Percentiles rank a stretch among this genome's conserved stretches.
Evolutionary conservation across 64 coral and sea anemone species (phyloP).

Genomic region (Pocillopora damicornis): DNA sequence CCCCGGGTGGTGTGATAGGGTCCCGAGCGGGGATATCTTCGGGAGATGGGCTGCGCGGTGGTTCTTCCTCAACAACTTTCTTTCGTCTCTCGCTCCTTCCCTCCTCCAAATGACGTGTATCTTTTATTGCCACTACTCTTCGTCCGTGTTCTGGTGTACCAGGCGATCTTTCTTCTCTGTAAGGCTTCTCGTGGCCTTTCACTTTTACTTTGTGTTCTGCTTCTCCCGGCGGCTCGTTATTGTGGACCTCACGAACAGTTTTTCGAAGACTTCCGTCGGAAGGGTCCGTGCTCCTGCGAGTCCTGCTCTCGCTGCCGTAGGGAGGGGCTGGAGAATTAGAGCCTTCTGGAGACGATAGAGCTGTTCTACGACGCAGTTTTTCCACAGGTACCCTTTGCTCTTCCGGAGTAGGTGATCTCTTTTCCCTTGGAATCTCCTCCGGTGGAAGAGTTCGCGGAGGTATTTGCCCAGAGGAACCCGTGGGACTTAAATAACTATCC

Average conservation of each 20-base stretch:
- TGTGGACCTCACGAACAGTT: background rate
- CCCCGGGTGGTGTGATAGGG: conserved; percentile 20
- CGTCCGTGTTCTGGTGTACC: background rate
- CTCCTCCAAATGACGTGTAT: conserved; percentile 32
- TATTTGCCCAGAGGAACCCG: background rate
- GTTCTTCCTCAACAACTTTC: background rate
- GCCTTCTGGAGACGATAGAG: conserved; percentile 13
- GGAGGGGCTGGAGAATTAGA: background rate
- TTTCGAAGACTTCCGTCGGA: conserved; percentile 14
- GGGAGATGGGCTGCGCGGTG: conserved; percentile 39
- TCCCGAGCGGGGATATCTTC: conserved; percentile 16
- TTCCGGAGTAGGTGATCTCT: conserved; percentile 7
- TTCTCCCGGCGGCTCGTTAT: background rate
- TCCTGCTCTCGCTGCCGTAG: background rate
- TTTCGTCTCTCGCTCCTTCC: conserved; percentile 20
- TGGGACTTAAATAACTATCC: background rate
- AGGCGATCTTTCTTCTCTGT: background rate
- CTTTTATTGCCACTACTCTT: background rate
- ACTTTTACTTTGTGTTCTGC: background rate
- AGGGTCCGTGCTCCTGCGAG: conserved; percentile 3
- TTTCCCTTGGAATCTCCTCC: conserved; percentile 2
- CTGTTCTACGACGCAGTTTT: conserved; percentile 5
- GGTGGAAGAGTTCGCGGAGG: background rate
- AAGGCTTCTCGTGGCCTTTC: conserved; percentile 18
- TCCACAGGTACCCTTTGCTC: conserved; percentile 2